These are phyloP conservation scores for Liparis tanakae DNA, from an alignment of 2,797 vertebrate genomes.

Conservation along the genomic window DNA sequence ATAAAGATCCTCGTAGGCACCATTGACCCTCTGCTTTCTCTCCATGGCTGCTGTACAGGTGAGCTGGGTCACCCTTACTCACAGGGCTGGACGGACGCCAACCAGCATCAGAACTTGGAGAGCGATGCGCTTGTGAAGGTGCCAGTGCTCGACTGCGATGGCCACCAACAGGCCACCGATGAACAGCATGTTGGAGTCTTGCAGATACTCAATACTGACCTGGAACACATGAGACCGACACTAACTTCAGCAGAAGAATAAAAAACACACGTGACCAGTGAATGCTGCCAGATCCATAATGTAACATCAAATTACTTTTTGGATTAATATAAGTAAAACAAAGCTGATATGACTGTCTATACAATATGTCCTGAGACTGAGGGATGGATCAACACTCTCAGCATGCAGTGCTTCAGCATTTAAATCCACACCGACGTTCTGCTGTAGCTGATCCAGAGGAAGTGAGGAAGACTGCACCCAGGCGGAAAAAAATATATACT, in stretches of 20 bases:
- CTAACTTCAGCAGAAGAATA: background rate
- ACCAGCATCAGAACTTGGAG: slow-evolving; percentile 87
- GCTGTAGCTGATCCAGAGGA: background rate
- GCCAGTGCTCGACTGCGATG: slow-evolving; percentile 90
- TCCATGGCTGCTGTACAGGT: background rate
- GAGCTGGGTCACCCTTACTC: slow-evolving; percentile 69
- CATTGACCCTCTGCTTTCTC: background rate
- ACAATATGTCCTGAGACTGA: background rate
- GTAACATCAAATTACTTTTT: slow-evolving; percentile 21
- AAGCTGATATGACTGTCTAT: slow-evolving; percentile 1
- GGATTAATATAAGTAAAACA: slow-evolving; percentile 37
- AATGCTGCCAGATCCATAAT: background rate
- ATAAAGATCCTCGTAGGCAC: background rate
- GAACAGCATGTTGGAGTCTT: slow-evolving; percentile 93
- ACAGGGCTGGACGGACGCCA: slow-evolving; percentile 93
- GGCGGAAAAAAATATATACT: too few relatives aligned
- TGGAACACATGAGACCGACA: slow-evolving; percentile 66
- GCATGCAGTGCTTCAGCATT: background rate
- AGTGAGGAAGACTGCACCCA: too few relatives aligned
- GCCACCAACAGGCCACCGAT: slow-evolving; percentile 93
- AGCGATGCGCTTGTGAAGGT: slow-evolving; percentile 94
- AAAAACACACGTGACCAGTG: background rate
- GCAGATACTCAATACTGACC: slow-evolving; percentile 90
- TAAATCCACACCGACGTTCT: background rate
- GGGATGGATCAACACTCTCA: background rate